Conservation (phyloP, 2,888 invertebrate species). For the Acanthosepion esculentum region DNA sequence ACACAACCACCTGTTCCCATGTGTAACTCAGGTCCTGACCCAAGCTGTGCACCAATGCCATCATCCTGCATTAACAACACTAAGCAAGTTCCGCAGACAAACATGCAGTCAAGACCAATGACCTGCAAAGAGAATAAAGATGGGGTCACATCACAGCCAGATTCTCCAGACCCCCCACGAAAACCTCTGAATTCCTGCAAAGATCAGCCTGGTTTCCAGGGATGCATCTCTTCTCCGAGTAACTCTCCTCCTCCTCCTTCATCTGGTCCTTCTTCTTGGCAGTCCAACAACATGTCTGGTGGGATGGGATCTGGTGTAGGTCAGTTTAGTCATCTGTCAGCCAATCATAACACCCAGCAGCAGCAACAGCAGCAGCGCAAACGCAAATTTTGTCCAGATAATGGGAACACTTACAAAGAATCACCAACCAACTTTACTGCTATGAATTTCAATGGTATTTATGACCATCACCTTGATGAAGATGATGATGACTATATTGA, state of each 20-base stretch:
- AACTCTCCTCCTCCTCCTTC: conserved; percentile 13
- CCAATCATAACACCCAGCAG: neutral
- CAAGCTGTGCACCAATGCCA: neutral
- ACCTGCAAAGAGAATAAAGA: neutral
- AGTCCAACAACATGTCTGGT: neutral
- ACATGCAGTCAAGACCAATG: neutral
- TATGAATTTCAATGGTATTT: conserved; percentile 3
- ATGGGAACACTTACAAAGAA: conserved; percentile 37
- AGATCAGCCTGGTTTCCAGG: conserved; percentile 35
- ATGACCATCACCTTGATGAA: neutral
- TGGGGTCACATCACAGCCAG: neutral
- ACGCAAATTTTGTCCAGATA: conserved; percentile 37
- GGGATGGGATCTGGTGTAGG: neutral
- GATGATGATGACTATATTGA: neutral
- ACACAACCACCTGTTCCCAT: neutral
- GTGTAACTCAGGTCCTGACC: neutral
- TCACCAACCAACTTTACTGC: conserved; percentile 36
- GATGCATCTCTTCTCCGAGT: neutral
- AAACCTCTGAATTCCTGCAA: conserved; percentile 41
- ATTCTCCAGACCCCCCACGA: neutral
- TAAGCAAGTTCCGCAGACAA: neutral
- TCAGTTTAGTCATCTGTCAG: neutral
- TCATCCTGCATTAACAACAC: neutral
- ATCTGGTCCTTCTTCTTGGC: conserved; percentile 36
- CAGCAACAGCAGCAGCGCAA: conserved; percentile 19